phyloP scores from a whole-genome alignment of 23 tunicate genomes.

The Ascidia mentula region DNA sequence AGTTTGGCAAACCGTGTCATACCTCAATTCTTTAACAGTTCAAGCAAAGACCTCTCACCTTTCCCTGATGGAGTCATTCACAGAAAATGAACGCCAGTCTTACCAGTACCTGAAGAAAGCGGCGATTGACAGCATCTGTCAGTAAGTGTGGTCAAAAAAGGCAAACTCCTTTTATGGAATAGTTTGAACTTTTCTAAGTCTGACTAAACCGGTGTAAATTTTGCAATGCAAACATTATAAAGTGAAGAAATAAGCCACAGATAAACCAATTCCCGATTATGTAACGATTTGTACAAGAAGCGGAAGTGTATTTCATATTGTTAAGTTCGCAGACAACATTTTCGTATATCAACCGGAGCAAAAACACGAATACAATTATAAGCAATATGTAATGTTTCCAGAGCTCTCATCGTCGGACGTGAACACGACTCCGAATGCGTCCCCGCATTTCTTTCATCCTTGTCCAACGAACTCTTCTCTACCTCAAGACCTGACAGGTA shows the following conservation, averaged over 20 bases:
- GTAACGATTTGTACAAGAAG: too few species aligned
- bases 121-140: constrained; percentile 65
- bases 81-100: constrained; percentile 43
- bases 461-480: constrained; percentile 60
- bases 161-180: background rate
- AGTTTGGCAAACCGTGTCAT: background rate
- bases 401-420: constrained; percentile 64
- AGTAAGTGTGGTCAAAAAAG: constrained; percentile 29
- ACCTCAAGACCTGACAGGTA: constrained; percentile 17
- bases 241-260: too few species aligned
- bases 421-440: constrained; percentile 55
- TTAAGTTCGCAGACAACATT: too few species aligned
- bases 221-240: too few species aligned
- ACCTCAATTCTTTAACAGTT: background rate
- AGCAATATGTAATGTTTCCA: background rate
- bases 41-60: constrained; percentile 16
- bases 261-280: too few species aligned
- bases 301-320: too few species aligned
- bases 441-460: constrained; percentile 80
- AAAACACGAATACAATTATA: background rate
- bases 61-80: constrained; percentile 27
- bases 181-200: background rate
- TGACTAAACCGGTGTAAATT: too few species aligned
- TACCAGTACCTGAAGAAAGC: constrained; percentile 58
- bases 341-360: too few species aligned